Percentiles rank a stretch among this genome's conserved stretches.
Conservation (phyloP, 2,797 vertebrate genomes). For the Onychomys leucogaster region DNA sequence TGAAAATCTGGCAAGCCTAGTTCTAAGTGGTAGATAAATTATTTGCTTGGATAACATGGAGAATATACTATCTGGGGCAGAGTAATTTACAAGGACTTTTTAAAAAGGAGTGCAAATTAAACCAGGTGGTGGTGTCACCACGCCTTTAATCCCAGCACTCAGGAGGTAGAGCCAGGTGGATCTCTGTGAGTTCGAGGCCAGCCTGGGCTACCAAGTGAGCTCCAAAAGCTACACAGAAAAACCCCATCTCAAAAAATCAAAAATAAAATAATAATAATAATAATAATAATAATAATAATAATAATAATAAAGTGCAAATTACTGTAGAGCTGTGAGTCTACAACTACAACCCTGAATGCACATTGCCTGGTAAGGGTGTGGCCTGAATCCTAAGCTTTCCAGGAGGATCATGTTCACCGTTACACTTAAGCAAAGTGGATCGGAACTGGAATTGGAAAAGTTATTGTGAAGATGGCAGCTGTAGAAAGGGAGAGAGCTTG, state of each 20-base stretch:
- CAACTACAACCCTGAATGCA: conserved; percentile 24
- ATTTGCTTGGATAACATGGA: neutral
- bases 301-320: conserved; percentile 50
- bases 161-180: no score
- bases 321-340: neutral
- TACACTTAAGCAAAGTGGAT: conserved; percentile 36
- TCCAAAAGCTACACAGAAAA: no score
- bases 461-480: conserved; percentile 3
- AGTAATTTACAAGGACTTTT: conserved; percentile 44
- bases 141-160: no score
- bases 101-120: conserved; percentile 35
- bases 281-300: no score
- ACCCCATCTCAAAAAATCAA: no score
- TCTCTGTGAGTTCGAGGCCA: no score
- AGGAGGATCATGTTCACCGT: conserved; percentile 9
- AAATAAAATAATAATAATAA: no score
- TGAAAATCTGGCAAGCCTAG: conserved; percentile 8
- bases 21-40: neutral
- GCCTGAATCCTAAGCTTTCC: neutral
- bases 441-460: conserved; percentile 26
- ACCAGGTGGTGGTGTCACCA: no score
- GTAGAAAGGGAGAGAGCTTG: neutral
- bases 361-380: neutral
- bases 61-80: neutral
- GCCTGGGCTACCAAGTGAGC: no score